These are phyloP conservation scores for Tapirus indicus DNA, from an alignment of 2,797 vertebrate genomes.

Conservation along the genomic window DNA sequence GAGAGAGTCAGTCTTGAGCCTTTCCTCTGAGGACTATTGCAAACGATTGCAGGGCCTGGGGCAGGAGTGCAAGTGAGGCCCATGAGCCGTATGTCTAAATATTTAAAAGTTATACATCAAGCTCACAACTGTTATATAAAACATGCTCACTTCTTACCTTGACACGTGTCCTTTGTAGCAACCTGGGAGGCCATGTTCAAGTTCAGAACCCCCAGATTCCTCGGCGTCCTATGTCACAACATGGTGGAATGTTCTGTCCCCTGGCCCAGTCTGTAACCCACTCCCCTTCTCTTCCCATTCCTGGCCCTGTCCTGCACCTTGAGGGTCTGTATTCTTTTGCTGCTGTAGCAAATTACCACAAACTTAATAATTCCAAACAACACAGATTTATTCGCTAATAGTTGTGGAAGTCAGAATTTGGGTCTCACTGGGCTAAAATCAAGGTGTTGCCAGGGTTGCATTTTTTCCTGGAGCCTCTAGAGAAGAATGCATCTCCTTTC, in stretches of 20 bases:
- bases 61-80: not conserved
- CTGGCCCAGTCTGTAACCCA: not conserved
- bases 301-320: not conserved
- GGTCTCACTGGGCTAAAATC: not conserved
- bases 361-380: not conserved
- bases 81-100: not conserved
- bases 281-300: not conserved
- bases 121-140: not conserved
- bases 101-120: not conserved
- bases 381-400: not conserved
- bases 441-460: not conserved
- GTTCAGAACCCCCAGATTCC: not conserved
- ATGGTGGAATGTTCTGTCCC: not conserved
- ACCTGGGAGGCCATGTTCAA: not conserved
- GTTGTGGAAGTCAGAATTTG: not conserved
- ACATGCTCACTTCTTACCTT: not conserved
- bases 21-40: not conserved
- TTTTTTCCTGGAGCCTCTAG: not conserved
- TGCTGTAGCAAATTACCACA: not conserved
- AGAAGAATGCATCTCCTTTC: not conserved
- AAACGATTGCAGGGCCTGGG: not conserved
- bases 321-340: not conserved
- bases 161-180: not conserved
- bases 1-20: not conserved
- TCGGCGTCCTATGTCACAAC: fast-evolving